These are phyloP conservation scores for Drosophila pachea DNA, from an alignment of 1,140 invertebrate genomes.

Conservation along the genomic window DNA sequence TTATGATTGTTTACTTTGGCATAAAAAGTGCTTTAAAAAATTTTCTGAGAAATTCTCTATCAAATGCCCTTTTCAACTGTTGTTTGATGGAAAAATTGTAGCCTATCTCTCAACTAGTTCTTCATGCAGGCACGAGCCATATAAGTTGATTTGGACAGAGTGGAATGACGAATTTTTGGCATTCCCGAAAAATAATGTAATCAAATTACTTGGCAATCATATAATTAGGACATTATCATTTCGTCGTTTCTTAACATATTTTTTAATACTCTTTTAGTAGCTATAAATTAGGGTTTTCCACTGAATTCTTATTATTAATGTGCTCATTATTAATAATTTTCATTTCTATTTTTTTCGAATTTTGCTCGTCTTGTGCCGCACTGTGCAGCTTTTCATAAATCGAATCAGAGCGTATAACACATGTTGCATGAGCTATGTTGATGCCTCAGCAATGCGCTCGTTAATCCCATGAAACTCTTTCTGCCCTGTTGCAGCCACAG, in stretches of 20 bases:
- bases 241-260: too few relatives aligned
- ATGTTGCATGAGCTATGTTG: conserved; percentile 1
- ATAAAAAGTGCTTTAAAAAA: not conserved
- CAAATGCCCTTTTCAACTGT: not conserved
- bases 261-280: too few relatives aligned
- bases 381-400: not conserved
- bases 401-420: conserved; percentile 9
- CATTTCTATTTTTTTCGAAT: not conserved
- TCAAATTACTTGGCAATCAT: too few relatives aligned
- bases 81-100: too few relatives aligned
- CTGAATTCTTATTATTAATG: too few relatives aligned
- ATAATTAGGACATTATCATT: too few relatives aligned
- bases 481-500: conserved; percentile 9
- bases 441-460: not conserved
- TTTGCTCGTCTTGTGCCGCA: not conserved
- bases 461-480: conserved; percentile 27
- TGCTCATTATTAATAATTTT: not conserved
- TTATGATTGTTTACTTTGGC: not conserved
- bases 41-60: not conserved
- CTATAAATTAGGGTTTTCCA: too few relatives aligned
- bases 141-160: too few relatives aligned
- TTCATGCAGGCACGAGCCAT: too few relatives aligned
- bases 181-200: too few relatives aligned
- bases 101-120: too few relatives aligned
- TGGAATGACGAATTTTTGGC: too few relatives aligned